Percentiles rank a stretch among this genome's conserved stretches.
phyloP scores from a whole-genome alignment of 2,797 vertebrate genomes.

The Cossypha polioptera region DNA sequence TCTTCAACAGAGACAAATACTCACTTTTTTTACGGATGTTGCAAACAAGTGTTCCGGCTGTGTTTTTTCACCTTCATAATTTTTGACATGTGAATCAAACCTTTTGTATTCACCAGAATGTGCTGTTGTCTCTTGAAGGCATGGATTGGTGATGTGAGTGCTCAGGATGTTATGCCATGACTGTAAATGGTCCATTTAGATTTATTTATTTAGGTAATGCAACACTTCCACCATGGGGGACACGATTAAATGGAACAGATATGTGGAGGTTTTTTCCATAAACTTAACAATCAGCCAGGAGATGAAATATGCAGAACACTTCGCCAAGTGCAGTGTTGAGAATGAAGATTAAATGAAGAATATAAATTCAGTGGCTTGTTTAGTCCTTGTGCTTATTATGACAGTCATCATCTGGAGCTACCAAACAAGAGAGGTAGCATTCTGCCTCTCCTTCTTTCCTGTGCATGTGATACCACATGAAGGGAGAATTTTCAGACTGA shows the following conservation, averaged over 20 bases:
- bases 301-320: background rate
- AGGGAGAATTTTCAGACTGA: accelerated
- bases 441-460: background rate
- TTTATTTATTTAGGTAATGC: background rate
- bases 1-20: background rate
- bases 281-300: background rate
- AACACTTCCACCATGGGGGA: background rate
- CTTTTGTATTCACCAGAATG: background rate
- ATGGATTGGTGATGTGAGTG: background rate
- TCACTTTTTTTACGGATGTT: background rate
- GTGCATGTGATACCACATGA: background rate
- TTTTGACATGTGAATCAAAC: background rate
- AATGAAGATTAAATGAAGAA: background rate
- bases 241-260: background rate
- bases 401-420: background rate
- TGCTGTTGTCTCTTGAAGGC: background rate
- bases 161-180: background rate
- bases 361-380: background rate
- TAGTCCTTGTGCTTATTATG: background rate
- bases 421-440: background rate
- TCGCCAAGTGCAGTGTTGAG: background rate
- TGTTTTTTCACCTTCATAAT: background rate
- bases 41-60: background rate
- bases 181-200: background rate
- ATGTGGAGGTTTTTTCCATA: accelerated